Conservation (phyloP, 2,888 invertebrate species). For the Xestia rhomboidea region DNA sequence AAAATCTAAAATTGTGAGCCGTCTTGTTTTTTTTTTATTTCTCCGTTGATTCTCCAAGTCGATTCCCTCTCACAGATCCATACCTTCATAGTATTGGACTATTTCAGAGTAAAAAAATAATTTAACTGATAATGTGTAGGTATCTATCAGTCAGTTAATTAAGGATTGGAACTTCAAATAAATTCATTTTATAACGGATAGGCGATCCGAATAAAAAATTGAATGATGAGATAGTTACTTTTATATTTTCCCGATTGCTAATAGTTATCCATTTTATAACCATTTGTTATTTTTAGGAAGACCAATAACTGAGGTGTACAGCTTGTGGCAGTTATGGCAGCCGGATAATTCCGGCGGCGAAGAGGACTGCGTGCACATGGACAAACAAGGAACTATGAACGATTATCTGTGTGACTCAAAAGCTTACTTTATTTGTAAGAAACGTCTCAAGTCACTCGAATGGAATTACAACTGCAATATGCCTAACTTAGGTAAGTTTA, state of each 20-base stretch:
- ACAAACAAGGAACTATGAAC: slow-evolving; percentile 69
- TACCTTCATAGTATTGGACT: background rate
- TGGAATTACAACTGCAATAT: slow-evolving; percentile 80
- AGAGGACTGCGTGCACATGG: slow-evolving; percentile 75
- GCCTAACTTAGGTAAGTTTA: slow-evolving; percentile 74
- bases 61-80: background rate
- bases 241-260: background rate
- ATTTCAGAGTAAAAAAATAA: background rate
- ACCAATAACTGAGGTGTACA: slow-evolving; percentile 30
- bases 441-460: slow-evolving; percentile 71
- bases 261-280: background rate
- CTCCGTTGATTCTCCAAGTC: background rate
- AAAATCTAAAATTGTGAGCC: background rate
- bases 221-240: background rate
- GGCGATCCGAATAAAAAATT: background rate
- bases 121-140: background rate
- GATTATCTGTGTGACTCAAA: slow-evolving; percentile 74
- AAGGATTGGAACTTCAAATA: too few relatives aligned
- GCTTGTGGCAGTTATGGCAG: slow-evolving; percentile 1
- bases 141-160: background rate
- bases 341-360: slow-evolving; percentile 48
- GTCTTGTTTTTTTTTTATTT: background rate
- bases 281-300: slow-evolving; percentile 3
- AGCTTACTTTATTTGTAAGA: slow-evolving; percentile 82
- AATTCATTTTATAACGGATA: too few relatives aligned